Evolutionary conservation across 2,888 invertebrate genomes (phyloP), one percentile per base, ranked within the genome.

Genomic region (Anthrax anthrax): DNA sequence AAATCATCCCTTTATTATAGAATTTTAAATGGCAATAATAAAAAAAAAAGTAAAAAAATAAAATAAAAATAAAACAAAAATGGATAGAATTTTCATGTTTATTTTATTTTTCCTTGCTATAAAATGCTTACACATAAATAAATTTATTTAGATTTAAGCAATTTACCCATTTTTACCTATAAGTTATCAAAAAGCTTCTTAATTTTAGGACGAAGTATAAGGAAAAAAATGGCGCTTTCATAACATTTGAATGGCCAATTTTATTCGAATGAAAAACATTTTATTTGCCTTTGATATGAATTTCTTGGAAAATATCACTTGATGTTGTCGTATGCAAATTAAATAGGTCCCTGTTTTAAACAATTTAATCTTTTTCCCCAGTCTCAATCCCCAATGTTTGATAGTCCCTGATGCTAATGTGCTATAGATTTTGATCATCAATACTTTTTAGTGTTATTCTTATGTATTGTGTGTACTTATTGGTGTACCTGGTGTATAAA

Each of bases 261-360:
- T 49, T 42, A 37, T 47, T 51, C 47, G 39, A 46, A 51, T 47
- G 49, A 44, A 50, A 50, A 49, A 51, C 48, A 49, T 51, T 51
- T 51, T 51, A 51, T 51, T 51, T 51, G 48, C 49, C 45, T 47
- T 43, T 47, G 45, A 47, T 51, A 46, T 48, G 51, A 51, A 47
- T 49, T 51, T 49, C 51, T 45, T 41, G 43, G 47, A 48, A 50
- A 43, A 44, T 49, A 46, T 44, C 42, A 32, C 12, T 32, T 12
- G 29, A 32, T n/a, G n/a, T 47, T 48, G 44, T 47, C 51, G 51
- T 51, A 51, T 51, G 51, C 49, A 51, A 51, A 51, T 51, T 48
- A 50, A 51, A 51, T 51, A 48, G 50, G 50, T 51, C 50, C 48
- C 51, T 48, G 47, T 49, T 49, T 47, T 39, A 45, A 46, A 47